phyloP scores from a whole-genome alignment of 2,888 invertebrate species.

The Beris morrisii region DNA sequence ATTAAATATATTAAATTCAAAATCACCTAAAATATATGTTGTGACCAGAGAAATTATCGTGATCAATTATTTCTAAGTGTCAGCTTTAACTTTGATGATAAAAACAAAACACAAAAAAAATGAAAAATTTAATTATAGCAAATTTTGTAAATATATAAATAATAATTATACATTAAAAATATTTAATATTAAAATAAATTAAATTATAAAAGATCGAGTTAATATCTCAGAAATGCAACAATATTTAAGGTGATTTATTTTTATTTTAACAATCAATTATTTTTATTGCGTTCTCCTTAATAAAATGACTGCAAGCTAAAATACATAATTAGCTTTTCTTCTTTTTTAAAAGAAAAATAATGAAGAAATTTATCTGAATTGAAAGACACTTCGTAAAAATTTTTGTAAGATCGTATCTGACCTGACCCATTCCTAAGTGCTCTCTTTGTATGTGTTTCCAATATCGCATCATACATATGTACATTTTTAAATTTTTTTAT shows the following conservation, averaged over 20 bases:
- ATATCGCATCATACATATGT: conserved; percentile 34
- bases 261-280: neutral
- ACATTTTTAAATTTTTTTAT: conserved; percentile 10
- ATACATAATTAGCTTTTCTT: neutral
- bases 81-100: conserved; percentile 36
- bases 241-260: neutral
- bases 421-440: conserved; percentile 54
- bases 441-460: conserved; percentile 50
- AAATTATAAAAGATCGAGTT: conserved; percentile 15
- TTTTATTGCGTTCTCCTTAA: conserved; percentile 30
- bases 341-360: neutral
- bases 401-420: conserved; percentile 40
- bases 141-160: conserved; percentile 35
- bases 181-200: conserved; percentile 26
- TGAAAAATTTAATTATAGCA: conserved; percentile 1
- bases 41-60: neutral
- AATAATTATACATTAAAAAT: conserved; percentile 18
- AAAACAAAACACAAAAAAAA: conserved; percentile 11
- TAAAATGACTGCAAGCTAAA: conserved; percentile 5
- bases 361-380: neutral
- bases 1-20: neutral
- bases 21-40: neutral
- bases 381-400: neutral
- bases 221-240: conserved; percentile 1
- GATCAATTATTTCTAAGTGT: conserved; percentile 29